Evolutionary conservation across 2,113 vertebrate genomes (phyloP), one percentile per base, ranked within the genome.

Genomic region (Paracanthobrama guichenoti): DNA sequence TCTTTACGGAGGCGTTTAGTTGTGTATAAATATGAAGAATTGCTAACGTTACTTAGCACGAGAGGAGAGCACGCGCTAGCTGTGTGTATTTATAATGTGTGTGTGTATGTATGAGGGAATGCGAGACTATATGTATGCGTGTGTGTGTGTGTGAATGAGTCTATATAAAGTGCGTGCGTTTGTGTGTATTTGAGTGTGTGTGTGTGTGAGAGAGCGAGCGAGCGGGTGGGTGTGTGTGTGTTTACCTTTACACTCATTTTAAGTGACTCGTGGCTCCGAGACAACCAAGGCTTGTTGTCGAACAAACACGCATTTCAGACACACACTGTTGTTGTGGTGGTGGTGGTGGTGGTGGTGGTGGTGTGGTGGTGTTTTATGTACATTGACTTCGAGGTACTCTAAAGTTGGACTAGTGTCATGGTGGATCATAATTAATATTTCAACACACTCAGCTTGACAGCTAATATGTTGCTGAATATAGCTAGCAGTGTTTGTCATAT

Each of bases 21-120:
- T 84, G 4, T n/a, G 73, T 3, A 22, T 39, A 20, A 39, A 28
- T 20, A 18, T 57, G 28, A 82, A 22, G 16, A 28, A 67, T 67
- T 6, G 79, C 80, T 71, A 82, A 72, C 80, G 64, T 72, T 66
- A 57, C 39, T 46, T 79, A 79, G 77, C 77, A 12, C 62, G 50
- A 69, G 31, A 57, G 31, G 22, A 42, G 79, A 42, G 79, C 80
- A 82, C 50, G 64, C 80, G 66, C 80, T 35, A 55, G 50, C 50
- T 9, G 16, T 55, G n/a, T 66, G 60, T 80, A 60, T 55, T 35
- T 72, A 39, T 76, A 31, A 76, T 28, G 77, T 46, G 77, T 64
- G 20, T 64, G 11, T 12, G 11, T 76, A 12, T 77, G 28, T 42
- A 10, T 24, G 72, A 20, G 31, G 20, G 50, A 69, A 35, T 59